Percentiles rank a stretch among this genome's conserved stretches.
phyloP scores from a whole-genome alignment of 30 jellyfish, hydroid and myxozoan species.

The Clytia hemisphaerica region DNA sequence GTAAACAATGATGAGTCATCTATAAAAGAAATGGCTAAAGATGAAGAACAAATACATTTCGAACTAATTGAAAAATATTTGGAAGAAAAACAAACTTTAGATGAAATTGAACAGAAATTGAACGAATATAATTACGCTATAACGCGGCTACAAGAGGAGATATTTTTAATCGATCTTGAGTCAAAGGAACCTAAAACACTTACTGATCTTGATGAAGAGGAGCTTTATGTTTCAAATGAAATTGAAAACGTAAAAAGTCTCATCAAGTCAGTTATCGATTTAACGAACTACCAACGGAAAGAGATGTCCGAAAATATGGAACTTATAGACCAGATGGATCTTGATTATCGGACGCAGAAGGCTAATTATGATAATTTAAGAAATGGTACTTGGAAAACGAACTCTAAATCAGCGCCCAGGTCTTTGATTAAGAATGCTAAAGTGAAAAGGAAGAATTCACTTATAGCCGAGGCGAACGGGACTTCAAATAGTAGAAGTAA shows the following conservation, averaged over 20 bases:
- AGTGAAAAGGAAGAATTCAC: too few species aligned
- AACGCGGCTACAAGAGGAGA: slow-evolving; percentile 14
- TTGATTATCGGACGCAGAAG: slow-evolving; percentile 9
- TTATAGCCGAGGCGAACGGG: too few species aligned
- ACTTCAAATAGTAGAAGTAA: too few species aligned
- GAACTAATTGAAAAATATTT: background rate
- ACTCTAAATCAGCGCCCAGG: slow-evolving; percentile 22
- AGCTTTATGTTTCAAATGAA: background rate
- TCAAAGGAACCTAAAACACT: background rate
- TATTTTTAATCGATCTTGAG: background rate
- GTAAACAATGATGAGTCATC: too few species aligned
- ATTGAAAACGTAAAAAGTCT: slow-evolving; percentile 7
- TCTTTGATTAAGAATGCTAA: background rate
- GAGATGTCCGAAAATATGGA: slow-evolving; percentile 16
- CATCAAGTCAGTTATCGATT: slow-evolving; percentile 18
- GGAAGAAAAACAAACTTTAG: background rate
- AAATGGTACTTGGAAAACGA: slow-evolving; percentile 28
- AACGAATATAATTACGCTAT: slow-evolving; percentile 5
- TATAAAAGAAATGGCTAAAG: too few species aligned
- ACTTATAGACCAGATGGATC: slow-evolving; percentile 7
- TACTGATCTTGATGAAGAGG: slow-evolving; percentile 6
- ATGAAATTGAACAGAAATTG: background rate
- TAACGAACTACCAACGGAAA: slow-evolving; percentile 22
- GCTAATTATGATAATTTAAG: slow-evolving; percentile 22
- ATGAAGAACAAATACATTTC: too few species aligned